phyloP scores from a whole-genome alignment of 2,888 invertebrate species.

The Xestobium rufovillosum region DNA sequence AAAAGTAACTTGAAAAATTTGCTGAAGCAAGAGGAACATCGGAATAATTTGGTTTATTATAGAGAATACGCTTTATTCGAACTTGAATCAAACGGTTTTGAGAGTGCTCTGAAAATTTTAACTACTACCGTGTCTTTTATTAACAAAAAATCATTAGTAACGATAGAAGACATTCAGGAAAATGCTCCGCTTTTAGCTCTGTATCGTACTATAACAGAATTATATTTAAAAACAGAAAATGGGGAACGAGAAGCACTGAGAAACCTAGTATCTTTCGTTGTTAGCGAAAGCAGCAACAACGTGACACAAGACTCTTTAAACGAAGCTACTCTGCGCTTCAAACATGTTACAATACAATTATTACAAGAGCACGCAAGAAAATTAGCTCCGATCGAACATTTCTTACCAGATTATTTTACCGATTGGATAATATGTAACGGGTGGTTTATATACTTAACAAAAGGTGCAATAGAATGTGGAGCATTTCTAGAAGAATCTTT shows the following conservation, averaged over 20 bases:
- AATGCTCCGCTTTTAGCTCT: constrained; percentile 40
- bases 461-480: constrained; percentile 36
- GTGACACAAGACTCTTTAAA: constrained; percentile 29
- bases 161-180: constrained; percentile 29
- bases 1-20: constrained; percentile 50
- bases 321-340: constrained; percentile 35
- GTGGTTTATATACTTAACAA: constrained; percentile 45
- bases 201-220: constrained; percentile 39
- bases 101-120: constrained; percentile 46
- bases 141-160: constrained; percentile 25
- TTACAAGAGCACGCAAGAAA: constrained; percentile 25
- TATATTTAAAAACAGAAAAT: constrained; percentile 21
- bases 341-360: constrained; percentile 32
- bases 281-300: constrained; percentile 14
- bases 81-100: constrained; percentile 45
- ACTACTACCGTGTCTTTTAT: constrained; percentile 43
- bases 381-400: constrained; percentile 36
- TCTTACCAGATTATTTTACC: constrained; percentile 46
- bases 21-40: constrained; percentile 47
- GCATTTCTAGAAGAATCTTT: constrained; percentile 36
- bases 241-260: constrained; percentile 28
- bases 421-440: constrained; percentile 49
- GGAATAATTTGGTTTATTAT: constrained; percentile 52
- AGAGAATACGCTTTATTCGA: constrained; percentile 57
- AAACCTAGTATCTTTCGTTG: constrained; percentile 29